phyloP scores from a whole-genome alignment of 2,888 invertebrate species.

The Drosophila neonasuta region DNA sequence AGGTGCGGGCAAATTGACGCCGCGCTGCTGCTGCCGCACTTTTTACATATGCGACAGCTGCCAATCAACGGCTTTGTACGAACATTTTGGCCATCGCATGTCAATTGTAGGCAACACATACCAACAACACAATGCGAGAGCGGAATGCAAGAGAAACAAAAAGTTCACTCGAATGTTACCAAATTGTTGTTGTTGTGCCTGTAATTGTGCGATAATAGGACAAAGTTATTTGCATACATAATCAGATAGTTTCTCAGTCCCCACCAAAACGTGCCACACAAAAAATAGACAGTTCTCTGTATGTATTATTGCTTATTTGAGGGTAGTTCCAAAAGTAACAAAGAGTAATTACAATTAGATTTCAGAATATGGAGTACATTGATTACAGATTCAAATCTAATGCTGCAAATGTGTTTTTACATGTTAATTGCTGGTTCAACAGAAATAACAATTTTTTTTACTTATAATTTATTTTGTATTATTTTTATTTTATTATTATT shows the following conservation, averaged over 20 bases:
- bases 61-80: slow-evolving; percentile 59
- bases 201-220: slow-evolving; percentile 63
- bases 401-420: not conserved
- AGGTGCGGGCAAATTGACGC: slow-evolving; percentile 51
- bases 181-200: slow-evolving; percentile 31
- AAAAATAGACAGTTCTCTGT: too few relatives aligned
- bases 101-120: slow-evolving; percentile 7
- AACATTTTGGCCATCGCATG: slow-evolving; percentile 41
- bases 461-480: too few relatives aligned
- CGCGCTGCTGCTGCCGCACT: slow-evolving; percentile 13
- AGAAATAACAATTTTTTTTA: too few relatives aligned
- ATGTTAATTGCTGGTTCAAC: too few relatives aligned
- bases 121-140: not conserved
- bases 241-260: slow-evolving; percentile 22
- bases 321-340: slow-evolving; percentile 1
- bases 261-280: too few relatives aligned
- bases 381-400: not conserved
- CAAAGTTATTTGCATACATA: slow-evolving; percentile 69
- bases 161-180: slow-evolving; percentile 23
- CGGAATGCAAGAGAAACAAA: slow-evolving; percentile 1
- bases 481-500: too few relatives aligned
- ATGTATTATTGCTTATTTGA: not conserved
- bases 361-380: not conserved
- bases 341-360: not conserved
- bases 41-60: slow-evolving; percentile 65